A percentile compares a stretch with the other conserved stretches of the same genome.
phyloP scores from a whole-genome alignment of 2,888 invertebrate genomes.

The Agonum fuliginosum region DNA sequence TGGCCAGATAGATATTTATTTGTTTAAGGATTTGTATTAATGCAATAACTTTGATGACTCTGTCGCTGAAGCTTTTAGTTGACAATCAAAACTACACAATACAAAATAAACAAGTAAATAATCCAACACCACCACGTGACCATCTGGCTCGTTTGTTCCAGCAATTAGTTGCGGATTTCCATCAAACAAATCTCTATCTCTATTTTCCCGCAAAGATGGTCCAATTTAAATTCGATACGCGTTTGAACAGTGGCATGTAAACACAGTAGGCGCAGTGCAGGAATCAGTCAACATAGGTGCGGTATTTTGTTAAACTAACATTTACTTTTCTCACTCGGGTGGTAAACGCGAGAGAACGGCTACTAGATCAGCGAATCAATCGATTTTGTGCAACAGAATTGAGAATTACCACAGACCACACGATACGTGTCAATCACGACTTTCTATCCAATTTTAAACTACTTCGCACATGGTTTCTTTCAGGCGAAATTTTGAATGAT shows the following conservation, averaged over 20 bases:
- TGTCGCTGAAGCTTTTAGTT: too few species aligned
- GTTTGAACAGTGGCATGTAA: constrained; percentile 45
- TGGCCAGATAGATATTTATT: too few species aligned
- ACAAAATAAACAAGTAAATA: background rate
- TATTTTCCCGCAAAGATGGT: constrained; percentile 41
- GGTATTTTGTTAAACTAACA: constrained; percentile 54
- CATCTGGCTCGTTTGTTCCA: background rate
- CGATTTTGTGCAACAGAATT: too few species aligned
- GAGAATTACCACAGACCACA: too few species aligned
- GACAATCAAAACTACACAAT: too few species aligned
- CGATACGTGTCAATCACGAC: background rate
- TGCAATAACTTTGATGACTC: too few species aligned
- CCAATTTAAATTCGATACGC: constrained; percentile 52
- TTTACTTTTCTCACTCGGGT: constrained; percentile 49
- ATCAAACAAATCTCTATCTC: background rate
- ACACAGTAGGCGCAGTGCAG: background rate
- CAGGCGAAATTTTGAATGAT: too few species aligned
- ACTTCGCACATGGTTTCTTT: too few species aligned
- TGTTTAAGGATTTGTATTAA: too few species aligned
- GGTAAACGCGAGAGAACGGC: too few species aligned
- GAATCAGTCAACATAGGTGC: constrained; percentile 52
- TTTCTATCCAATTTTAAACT: background rate
- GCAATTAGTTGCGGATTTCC: background rate
- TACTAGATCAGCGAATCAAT: too few species aligned
- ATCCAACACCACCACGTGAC: background rate